Percentiles rank a stretch among this genome's conserved stretches.
Evolutionary conservation across 2,113 vertebrate genomes (phyloP).

Genomic region (Toxostoma redivivum): DNA sequence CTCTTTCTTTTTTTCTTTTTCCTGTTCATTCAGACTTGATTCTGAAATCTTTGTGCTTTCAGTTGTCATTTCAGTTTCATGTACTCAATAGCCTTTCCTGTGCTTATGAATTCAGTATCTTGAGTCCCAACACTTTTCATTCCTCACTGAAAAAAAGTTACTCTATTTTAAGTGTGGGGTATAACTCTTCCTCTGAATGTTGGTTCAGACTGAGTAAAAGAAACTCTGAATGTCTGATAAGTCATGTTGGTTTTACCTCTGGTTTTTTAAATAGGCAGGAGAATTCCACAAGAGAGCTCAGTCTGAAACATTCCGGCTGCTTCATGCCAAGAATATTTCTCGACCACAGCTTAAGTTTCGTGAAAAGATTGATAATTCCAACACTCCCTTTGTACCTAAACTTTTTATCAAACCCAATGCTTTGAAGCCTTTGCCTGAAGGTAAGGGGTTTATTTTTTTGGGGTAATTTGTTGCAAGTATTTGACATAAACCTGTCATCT

Average conservation of each 20-base stretch:
- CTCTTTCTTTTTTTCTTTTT: not conserved
- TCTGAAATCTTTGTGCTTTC: not conserved
- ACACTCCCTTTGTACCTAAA: conserved; percentile 91
- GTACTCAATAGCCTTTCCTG: not conserved
- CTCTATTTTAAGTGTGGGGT: not conserved
- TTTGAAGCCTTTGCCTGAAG: conserved; percentile 84
- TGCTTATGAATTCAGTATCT: not conserved
- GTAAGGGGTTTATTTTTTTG: conserved; percentile 63
- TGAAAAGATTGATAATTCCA: conserved; percentile 95
- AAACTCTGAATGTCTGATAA: not conserved
- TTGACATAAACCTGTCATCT: not conserved
- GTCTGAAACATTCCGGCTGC: conserved; percentile 86
- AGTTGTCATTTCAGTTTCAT: not conserved
- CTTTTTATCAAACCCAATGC: conserved; percentile 95
- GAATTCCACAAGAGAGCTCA: conserved; percentile 70
- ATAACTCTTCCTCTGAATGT: not conserved
- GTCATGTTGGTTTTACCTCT: not conserved
- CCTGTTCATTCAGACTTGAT: not conserved
- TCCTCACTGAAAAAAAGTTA: not conserved
- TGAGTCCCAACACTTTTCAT: not conserved
- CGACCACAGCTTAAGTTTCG: conserved; percentile 93
- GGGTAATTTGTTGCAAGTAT: not conserved
- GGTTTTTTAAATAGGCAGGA: conserved; percentile 66
- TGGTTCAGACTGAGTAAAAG: not conserved
- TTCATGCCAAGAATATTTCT: conserved; percentile 91